Base-by-base conservation (phyloP, 2,797 vertebrate species). In the Darevskia mixta region DNA sequence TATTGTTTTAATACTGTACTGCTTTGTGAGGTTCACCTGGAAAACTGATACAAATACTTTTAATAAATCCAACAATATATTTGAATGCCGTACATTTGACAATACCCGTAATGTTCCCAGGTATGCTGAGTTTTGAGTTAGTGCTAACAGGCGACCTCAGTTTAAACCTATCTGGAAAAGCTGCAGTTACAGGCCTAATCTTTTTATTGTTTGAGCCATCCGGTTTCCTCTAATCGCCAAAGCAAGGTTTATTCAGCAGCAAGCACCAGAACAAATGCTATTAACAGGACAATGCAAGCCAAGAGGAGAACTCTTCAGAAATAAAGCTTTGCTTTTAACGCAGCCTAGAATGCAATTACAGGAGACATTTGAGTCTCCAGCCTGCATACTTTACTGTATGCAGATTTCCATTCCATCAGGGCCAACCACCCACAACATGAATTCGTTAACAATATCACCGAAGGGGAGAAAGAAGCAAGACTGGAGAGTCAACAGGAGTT, bases 261-360 rank as follows among this genome's bases (percentile, higher is more conserved):
- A 91, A 83, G 49, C 81, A 82, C 29, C 89, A 85, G 90, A 91
- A 92, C 80, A 91, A 88, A 94, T 93, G 82, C 43, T 82, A 87
- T 92, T 83, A 82, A 2, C 85, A 41, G 67, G 77, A 83, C 0
- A 17, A 89, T 92, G 72, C 2, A 87, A 75, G 43, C 29, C 3
- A 82, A 94, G 77, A 83, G 72, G 61, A 71, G 41, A 79, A 75
- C 83, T 78, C 78, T 92, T 85, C 87, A 83, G 78, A 90, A 1
- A 61, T 66, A 73, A 88, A 79, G 76, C 77, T 75, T 61, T 75
- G 17, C 8, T 75, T 92, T 94, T 88, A 89, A 89, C 78, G 92
- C 87, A 83, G 77, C 66, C 25, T 89, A 81, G 86, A 82, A 55
- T 32, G 79, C 90, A 90, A 69, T 86, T 82, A 88, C 82, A 83